These are phyloP conservation scores for Melikaiella ostensackeni DNA, from an alignment of 2,888 invertebrate species.

Conservation along the genomic window DNA sequence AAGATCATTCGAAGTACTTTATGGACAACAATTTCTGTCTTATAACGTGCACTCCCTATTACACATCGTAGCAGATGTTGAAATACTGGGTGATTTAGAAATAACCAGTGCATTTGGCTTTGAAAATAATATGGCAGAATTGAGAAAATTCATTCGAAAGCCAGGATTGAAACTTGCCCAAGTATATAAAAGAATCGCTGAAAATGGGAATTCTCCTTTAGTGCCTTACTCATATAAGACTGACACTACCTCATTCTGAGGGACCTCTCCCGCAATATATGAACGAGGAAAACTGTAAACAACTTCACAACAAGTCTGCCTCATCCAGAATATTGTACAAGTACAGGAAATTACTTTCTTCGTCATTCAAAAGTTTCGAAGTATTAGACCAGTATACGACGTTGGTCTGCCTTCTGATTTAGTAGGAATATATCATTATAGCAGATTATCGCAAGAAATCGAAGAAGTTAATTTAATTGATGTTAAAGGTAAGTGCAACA, in stretches of 20 bases:
- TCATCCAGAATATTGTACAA: neutral
- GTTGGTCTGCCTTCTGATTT: neutral
- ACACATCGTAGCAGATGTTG: neutral
- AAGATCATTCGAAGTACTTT: neutral
- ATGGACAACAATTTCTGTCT: neutral
- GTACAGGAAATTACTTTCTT: neutral
- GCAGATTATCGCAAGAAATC: neutral
- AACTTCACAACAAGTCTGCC: slow-evolving; percentile 1
- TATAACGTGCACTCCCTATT: neutral
- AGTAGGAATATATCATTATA: neutral
- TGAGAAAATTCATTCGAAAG: slow-evolving; percentile 2
- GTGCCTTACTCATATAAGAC: neutral
- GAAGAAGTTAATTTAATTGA: neutral
- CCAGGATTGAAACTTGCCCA: slow-evolving; percentile 17
- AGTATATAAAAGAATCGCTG: slow-evolving; percentile 7
- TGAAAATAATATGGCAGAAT: slow-evolving; percentile 6
- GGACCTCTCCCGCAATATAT: neutral
- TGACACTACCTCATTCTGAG: neutral
- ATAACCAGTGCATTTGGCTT: neutral
- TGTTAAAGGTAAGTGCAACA: slow-evolving; percentile 10
- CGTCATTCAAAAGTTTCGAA: neutral
- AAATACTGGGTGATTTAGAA: neutral
- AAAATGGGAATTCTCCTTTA: neutral
- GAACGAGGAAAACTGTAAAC: neutral
- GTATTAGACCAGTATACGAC: neutral